Evolutionary conservation across 2,888 invertebrate genomes (phyloP), one percentile per base, ranked within the genome.

Genomic region (Sphinx pinastri): DNA sequence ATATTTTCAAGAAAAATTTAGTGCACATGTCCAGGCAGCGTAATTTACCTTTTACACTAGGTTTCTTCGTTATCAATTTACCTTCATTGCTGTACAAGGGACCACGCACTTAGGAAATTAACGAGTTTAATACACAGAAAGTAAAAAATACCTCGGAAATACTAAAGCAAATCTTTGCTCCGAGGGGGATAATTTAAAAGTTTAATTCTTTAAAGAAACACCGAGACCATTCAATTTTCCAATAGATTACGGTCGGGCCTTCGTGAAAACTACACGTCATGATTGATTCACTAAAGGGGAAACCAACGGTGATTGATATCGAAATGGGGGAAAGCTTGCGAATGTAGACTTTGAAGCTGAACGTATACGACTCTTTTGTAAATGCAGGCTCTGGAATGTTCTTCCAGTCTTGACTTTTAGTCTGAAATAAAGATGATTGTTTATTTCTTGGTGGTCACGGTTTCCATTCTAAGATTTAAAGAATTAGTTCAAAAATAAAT

Each of bases 191-290:
- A 67, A 52, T 31, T 67, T 52, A 67, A 67, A 67, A 52, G 52
- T 25, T 67, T 54, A 52, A 67, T 54, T 52, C 51, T 67, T 67
- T 67, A 67, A 67, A 67, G 31, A 70, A 69, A 67, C 60, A 47
- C 55, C 31, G 67, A 31, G 68, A 69, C 68, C 73, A 74, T 79
- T 75, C 75, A 79, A 79, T 79, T 79, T 79, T 79, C 79, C 79
- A 76, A 75, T 76, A 77, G 76, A 79, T 79, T 79, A 77, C 72
- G 73, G 45, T 55, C 52, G 67, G 60, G 68, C 68, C 70, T 67
- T 57, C 58, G 59, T 19, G 54, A 63, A 52, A 67, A 70, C 70
- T 67, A 70, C 58, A 67, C 51, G 67, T 67, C 58, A 66, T 70
- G 70, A 70, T 68, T 70, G 70, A 70, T 70, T 70, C 59, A 51